Evolutionary conservation across 2,113 vertebrate species (phyloP).

Genomic region (Donacobius atricapilla): DNA sequence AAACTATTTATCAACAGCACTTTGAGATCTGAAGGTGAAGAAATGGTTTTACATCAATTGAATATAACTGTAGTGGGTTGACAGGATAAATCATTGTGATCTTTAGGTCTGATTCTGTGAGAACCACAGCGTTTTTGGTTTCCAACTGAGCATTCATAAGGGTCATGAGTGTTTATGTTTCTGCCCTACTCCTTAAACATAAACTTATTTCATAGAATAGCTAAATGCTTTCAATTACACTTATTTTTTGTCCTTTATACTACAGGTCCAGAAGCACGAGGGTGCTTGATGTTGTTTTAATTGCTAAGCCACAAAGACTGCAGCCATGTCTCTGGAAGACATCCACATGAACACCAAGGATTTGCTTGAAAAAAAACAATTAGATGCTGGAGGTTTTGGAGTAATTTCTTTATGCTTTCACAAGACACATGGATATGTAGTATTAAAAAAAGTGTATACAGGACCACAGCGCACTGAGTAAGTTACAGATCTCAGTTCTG

Average conservation of each 20-base stretch:
- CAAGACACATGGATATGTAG: conserved; percentile 83
- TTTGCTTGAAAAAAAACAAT: conserved; percentile 69
- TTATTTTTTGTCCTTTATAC: background rate
- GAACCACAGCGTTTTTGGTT: background rate
- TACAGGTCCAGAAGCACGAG: background rate
- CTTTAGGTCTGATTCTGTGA: background rate
- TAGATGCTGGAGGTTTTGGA: conserved; percentile 90
- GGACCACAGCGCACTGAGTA: conserved; percentile 84
- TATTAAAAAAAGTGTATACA: conserved; percentile 89
- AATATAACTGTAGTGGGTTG: background rate
- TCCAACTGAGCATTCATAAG: background rate
- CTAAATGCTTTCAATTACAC: background rate
- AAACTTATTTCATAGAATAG: background rate
- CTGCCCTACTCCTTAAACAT: background rate
- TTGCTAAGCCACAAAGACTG: background rate
- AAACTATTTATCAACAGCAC: background rate
- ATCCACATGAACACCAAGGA: conserved; percentile 83
- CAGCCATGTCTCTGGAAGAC: conserved; percentile 74
- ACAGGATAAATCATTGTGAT: background rate
- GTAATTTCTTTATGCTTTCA: conserved; percentile 88
- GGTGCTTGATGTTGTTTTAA: background rate
- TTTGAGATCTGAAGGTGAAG: background rate
- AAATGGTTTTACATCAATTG: background rate
- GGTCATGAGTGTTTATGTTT: background rate
- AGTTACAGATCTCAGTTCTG: conserved; percentile 61